Evolutionary conservation across 2,113 vertebrate genomes (phyloP), one percentile per base, ranked within the genome.

Genomic region (Camelus bactrianus): DNA sequence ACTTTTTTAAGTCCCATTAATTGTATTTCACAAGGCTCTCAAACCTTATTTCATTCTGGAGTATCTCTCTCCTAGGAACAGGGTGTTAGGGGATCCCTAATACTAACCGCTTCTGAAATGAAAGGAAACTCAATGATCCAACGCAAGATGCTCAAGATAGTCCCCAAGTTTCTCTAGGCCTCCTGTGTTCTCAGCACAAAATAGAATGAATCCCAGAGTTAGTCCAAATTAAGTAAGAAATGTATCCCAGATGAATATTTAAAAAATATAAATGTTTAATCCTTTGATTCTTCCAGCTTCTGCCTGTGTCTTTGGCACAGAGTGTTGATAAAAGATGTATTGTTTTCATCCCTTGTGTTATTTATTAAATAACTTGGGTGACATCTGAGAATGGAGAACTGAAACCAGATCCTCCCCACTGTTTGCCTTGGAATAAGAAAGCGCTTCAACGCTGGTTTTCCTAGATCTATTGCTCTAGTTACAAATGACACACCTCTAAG

Each of bases 341-440:
- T 89, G 8, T 91, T 94, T 96, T 85, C 75, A 48, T 87, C 46
- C 42, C 35, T 87, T 48, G 1, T 76, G 17, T 92, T 83, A 79
- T 60, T 91, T 91, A 60, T 93, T 75, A 94, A 96, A 95, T 92
- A 73, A 88, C 82, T 70, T 86, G 72, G 20, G 62, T 87, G 48
- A 48, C 81, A 83, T 42, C 69, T 22, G 58, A 97, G 72, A 93
- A 91, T 58, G 38, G 15, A 70, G 30, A 62, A n/a, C 24, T 93
- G 79, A 94, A 97, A 94, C 64, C 82, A 75, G 54, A 50, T 90
- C 77, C 52, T 91, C 76, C n/a, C 72, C 72, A 50, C n/a, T 85
- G 38, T 94, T 96, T 81, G 46, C 28, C 65, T 80, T 24, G 15
- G 22, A 81, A 52, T 94, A 90, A 86, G 56, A 95, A 92, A 81